phyloP scores from a whole-genome alignment of 2,113 vertebrate genomes.

The Hypomesus transpacificus region DNA sequence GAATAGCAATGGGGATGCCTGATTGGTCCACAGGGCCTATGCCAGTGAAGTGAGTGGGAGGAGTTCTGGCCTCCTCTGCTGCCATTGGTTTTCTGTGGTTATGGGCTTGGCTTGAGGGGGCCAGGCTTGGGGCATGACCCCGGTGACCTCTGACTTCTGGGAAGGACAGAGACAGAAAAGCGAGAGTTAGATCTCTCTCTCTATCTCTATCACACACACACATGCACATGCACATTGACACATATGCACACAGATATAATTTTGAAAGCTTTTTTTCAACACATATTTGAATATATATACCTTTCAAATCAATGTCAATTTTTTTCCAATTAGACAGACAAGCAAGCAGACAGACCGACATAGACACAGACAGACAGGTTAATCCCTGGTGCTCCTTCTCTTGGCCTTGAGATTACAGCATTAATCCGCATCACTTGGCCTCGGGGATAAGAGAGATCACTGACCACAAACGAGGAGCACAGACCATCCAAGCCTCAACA shows the following conservation, averaged over 20 bases:
- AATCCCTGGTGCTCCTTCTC: slow-evolving; percentile 25
- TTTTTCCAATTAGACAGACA: slow-evolving; percentile 6
- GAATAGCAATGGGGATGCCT: slow-evolving; percentile 81
- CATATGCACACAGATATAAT: no score
- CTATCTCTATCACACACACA: neutral
- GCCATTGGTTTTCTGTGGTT: slow-evolving; percentile 52
- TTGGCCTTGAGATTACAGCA: slow-evolving; percentile 20
- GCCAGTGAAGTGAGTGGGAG: slow-evolving; percentile 73
- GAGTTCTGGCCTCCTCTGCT: slow-evolving; percentile 78
- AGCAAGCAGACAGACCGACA: neutral
- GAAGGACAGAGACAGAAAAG: no score
- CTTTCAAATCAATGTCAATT: neutral
- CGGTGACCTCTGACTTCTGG: no score
- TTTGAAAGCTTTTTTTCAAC: neutral
- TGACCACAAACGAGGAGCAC: neutral
- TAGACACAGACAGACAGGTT: slow-evolving; percentile 22
- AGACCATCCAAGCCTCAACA: neutral
- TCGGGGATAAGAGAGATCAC: slow-evolving; percentile 38
- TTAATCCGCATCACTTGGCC: slow-evolving; percentile 35
- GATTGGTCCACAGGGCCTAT: slow-evolving; percentile 84
- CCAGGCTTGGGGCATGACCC: neutral
- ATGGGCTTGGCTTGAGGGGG: slow-evolving; percentile 18
- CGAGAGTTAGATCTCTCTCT: no score
- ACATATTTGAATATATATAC: slow-evolving; percentile 19
- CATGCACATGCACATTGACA: neutral